These are phyloP conservation scores for Apogon talboti DNA, from an alignment of 2,797 vertebrate genomes.

Conservation along the genomic window DNA sequence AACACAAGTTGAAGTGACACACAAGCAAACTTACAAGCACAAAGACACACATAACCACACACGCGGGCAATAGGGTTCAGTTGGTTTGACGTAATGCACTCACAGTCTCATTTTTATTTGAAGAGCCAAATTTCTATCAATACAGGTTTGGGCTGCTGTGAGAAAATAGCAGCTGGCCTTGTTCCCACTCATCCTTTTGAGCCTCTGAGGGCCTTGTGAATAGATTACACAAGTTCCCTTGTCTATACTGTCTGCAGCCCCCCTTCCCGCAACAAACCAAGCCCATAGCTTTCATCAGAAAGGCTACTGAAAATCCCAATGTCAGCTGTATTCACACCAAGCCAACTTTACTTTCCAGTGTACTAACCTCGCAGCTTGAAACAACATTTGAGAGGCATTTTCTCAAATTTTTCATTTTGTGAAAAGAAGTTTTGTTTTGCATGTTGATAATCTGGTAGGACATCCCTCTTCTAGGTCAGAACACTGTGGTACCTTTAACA, in stretches of 20 bases:
- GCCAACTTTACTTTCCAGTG: conserved; percentile 50
- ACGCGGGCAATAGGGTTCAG: conserved; percentile 39
- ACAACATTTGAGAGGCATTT: conserved; percentile 39
- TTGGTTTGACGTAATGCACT: conserved; percentile 71
- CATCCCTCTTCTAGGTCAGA: conserved; percentile 49
- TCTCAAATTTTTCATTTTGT: conserved; percentile 25
- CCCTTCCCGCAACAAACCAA: conserved; percentile 62
- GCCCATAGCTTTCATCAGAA: conserved; percentile 67
- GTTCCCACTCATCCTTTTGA: conserved; percentile 76
- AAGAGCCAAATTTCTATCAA: conserved; percentile 73
- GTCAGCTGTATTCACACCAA: conserved; percentile 51
- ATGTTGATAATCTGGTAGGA: background rate
- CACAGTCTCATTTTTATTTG: conserved; percentile 62
- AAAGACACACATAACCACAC: conserved; percentile 10
- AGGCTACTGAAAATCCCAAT: conserved; percentile 54
- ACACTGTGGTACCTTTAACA: conserved; percentile 13
- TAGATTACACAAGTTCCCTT: conserved; percentile 85
- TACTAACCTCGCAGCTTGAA: conserved; percentile 39
- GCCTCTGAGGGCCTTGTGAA: conserved; percentile 77
- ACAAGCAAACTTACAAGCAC: conserved; percentile 38
- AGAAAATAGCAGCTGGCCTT: conserved; percentile 76
- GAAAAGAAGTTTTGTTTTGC: conserved; percentile 11
- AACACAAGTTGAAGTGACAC: conserved; percentile 44
- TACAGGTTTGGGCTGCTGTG: conserved; percentile 67
- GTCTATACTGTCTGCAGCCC: conserved; percentile 68